These are phyloP conservation scores for Solen grandis DNA, from an alignment of 1,140 invertebrate genomes.

Conservation along the genomic window DNA sequence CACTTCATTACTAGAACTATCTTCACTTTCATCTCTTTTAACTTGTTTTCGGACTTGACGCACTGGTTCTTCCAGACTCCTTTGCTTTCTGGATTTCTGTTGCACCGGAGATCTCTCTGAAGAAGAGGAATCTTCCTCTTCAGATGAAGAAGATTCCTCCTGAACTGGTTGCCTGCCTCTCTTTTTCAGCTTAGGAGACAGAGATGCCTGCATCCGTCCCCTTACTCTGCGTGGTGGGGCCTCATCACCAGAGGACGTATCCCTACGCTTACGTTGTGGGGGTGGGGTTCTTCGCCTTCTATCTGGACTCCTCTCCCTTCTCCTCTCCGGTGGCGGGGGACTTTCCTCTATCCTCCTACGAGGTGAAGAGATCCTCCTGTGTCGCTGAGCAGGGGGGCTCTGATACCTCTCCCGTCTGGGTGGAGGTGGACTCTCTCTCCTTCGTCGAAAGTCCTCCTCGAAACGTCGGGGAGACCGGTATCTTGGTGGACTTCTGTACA, in stretches of 20 bases:
- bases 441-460: slow-evolving; percentile 8
- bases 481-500: slow-evolving; percentile 33
- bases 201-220: too few species aligned
- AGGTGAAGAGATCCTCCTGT: neutral
- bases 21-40: slow-evolving; percentile 9
- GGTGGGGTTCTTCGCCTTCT: neutral
- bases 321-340: slow-evolving; percentile 9
- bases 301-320: neutral
- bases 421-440: slow-evolving; percentile 12
- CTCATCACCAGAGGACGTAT: slow-evolving; percentile 15
- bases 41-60: slow-evolving; percentile 2
- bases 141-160: slow-evolving; percentile 18
- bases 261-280: neutral
- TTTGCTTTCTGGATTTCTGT: neutral
- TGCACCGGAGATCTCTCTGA: neutral
- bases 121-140: slow-evolving; percentile 11
- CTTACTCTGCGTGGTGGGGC: too few species aligned
- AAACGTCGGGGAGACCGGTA: slow-evolving; percentile 19
- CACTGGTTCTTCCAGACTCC: neutral
- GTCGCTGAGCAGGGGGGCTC: slow-evolving; percentile 7
- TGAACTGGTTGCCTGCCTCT: too few species aligned
- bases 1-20: slow-evolving; percentile 20
- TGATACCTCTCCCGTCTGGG: slow-evolving; percentile 5
- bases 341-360: neutral
- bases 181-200: too few species aligned